phyloP scores from a whole-genome alignment of 1,140 invertebrate species.

The Eufriesea mexicana region DNA sequence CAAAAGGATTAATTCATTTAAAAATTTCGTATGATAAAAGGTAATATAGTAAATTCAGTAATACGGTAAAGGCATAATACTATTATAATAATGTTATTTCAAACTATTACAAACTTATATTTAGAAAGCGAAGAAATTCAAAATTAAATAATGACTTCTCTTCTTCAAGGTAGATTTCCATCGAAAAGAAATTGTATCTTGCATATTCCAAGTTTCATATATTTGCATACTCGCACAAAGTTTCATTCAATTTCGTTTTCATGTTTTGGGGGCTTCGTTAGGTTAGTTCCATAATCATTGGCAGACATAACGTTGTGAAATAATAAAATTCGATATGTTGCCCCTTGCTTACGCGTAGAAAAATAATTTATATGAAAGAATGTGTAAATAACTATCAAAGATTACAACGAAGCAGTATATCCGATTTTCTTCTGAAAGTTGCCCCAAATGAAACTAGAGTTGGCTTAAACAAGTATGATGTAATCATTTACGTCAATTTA shows the following conservation, averaged over 20 bases:
- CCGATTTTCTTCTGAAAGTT: neutral
- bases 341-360: neutral
- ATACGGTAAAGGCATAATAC: no score
- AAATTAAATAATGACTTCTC: neutral
- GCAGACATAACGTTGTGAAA: neutral
- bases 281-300: neutral
- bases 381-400: neutral
- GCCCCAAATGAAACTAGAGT: neutral
- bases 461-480: neutral
- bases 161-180: neutral
- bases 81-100: no score
- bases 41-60: no score
- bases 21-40: no score
- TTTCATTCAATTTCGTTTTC: neutral
- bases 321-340: neutral
- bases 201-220: neutral
- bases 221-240: no score
- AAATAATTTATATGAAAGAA: neutral
- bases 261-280: neutral
- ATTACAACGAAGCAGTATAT: neutral
- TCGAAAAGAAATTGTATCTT: neutral
- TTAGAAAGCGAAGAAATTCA: neutral
- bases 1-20: no score
- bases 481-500: constrained; percentile 8
- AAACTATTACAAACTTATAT: no score